phyloP scores from a whole-genome alignment of 2,888 invertebrate species.

The Hydrotaea diabolus region DNA sequence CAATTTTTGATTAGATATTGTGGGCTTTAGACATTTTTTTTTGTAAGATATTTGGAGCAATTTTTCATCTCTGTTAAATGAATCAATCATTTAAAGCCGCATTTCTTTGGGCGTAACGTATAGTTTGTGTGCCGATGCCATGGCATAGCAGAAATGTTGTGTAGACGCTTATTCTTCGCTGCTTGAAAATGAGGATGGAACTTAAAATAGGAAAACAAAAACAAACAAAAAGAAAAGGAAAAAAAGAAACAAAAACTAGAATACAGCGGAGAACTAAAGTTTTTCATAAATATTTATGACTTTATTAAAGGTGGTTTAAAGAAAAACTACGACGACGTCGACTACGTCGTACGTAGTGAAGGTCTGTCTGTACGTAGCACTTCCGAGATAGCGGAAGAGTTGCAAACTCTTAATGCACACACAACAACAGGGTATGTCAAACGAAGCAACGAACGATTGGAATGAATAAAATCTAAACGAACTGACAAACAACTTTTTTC shows the following conservation, averaged over 20 bases:
- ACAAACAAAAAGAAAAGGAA: too few species aligned
- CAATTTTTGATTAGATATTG: too few species aligned
- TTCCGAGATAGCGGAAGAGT: slow-evolving; percentile 8
- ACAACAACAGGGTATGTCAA: slow-evolving; percentile 58
- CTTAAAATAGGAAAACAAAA: too few species aligned
- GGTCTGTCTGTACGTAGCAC: not conserved
- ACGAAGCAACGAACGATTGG: slow-evolving; percentile 37
- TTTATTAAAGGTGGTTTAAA: slow-evolving; percentile 76
- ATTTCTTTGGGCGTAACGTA: not conserved
- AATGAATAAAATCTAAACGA: slow-evolving; percentile 44
- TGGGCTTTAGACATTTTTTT: too few species aligned
- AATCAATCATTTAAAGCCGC: too few species aligned
- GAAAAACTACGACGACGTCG: slow-evolving; percentile 42
- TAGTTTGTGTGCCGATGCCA: slow-evolving; percentile 9
- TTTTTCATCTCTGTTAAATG: too few species aligned
- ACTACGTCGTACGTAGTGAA: not conserved
- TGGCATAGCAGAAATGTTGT: slow-evolving; percentile 3
- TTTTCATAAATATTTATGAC: slow-evolving; percentile 81
- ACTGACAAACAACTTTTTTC: slow-evolving; percentile 40
- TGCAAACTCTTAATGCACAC: slow-evolving; percentile 53
- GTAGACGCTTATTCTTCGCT: slow-evolving; percentile 9
- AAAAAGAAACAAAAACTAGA: slow-evolving; percentile 1
- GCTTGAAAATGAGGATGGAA: slow-evolving; percentile 48
- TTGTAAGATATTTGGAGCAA: too few species aligned
- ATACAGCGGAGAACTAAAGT: slow-evolving; percentile 64